Evolutionary conservation across 2,888 invertebrate genomes (phyloP).

Genomic region (Cecidostiba fungosa): DNA sequence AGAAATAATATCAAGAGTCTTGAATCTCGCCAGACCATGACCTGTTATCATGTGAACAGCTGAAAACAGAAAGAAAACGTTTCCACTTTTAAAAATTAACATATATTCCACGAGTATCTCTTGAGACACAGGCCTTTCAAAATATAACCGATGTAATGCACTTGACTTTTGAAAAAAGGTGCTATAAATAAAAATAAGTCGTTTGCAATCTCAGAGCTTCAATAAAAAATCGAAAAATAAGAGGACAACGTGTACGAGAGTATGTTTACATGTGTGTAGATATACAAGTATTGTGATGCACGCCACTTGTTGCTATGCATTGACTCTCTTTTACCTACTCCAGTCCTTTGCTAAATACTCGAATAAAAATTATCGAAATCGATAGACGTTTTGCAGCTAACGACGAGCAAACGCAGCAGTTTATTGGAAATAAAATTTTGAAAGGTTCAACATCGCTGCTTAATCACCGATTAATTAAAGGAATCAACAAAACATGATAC

Average conservation of each 20-base stretch:
- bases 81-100: neutral
- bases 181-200: neutral
- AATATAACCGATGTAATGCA: neutral
- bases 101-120: neutral
- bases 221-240: neutral
- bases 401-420: too few relatives aligned
- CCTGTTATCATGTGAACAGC: neutral
- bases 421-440: too few relatives aligned
- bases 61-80: neutral
- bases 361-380: neutral
- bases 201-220: neutral
- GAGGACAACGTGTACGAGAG: neutral
- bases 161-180: neutral
- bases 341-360: constrained; percentile 7
- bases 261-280: neutral
- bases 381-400: neutral
- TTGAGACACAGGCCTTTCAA: neutral
- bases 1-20: neutral
- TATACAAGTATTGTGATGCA: constrained; percentile 6
- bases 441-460: too few relatives aligned
- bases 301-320: constrained; percentile 42
- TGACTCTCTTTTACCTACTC: neutral
- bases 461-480: too few relatives aligned
- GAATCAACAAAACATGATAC: neutral
- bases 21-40: neutral